A percentile compares a stretch with the other conserved stretches of the same genome.
Evolutionary conservation across 1,140 invertebrate species (phyloP).

Genomic region (Cylas formicarius): DNA sequence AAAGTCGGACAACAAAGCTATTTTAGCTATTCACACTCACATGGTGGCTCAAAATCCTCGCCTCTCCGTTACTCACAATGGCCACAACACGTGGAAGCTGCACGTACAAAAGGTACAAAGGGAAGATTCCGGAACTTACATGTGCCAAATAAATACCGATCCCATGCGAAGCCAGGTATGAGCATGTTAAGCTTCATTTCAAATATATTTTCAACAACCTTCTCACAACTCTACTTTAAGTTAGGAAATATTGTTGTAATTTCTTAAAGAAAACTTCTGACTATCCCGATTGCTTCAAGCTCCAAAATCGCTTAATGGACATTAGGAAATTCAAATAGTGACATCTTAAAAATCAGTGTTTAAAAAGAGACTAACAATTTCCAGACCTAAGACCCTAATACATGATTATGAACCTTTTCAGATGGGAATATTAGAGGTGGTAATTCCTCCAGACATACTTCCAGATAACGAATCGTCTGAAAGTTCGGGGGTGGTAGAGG

Average conservation of each 20-base stretch:
- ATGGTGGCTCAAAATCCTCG: conserved; percentile 82
- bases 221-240: no score
- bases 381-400: no score
- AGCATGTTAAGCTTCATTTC: no score
- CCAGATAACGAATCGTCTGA: conserved; percentile 55
- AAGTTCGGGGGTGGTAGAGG: conserved; percentile 57
- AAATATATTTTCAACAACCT: no score
- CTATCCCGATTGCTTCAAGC: no score
- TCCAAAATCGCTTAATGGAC: no score
- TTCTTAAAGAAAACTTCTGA: no score
- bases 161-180: conserved; percentile 81
- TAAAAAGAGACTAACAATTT: no score
- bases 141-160: conserved; percentile 89
- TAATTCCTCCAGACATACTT: conserved; percentile 77
- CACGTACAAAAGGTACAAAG: conserved; percentile 81
- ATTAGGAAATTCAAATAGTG: no score
- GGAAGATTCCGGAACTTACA: conserved; percentile 81
- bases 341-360: no score
- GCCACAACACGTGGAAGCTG: conserved; percentile 86
- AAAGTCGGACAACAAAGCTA: conserved; percentile 81
- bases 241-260: no score
- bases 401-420: conserved; percentile 43
- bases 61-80: conserved; percentile 79
- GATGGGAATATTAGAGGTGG: conserved; percentile 75
- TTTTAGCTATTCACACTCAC: conserved; percentile 82